Percentiles rank a stretch among this genome's conserved stretches.
phyloP scores from a whole-genome alignment of 2,113 vertebrate genomes.

The Oreotrochilus melanogaster region DNA sequence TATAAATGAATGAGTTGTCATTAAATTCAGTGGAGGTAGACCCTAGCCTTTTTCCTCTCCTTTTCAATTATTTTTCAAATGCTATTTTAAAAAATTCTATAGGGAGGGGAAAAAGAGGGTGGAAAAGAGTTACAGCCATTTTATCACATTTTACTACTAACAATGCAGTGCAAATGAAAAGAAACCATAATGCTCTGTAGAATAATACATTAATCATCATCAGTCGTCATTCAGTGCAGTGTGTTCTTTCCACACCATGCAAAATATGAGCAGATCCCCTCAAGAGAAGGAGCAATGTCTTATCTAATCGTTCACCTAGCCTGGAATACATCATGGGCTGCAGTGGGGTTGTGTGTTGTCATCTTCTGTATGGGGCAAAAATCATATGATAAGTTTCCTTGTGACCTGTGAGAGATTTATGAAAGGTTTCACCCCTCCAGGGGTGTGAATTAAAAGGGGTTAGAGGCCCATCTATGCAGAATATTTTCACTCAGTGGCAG shows the following conservation, averaged over 20 bases:
- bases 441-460: conserved; percentile 55
- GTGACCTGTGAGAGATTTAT: conserved; percentile 68
- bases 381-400: conserved; percentile 29
- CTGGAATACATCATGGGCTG: conserved; percentile 65
- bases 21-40: conserved; percentile 48
- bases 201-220: conserved; percentile 81
- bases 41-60: conserved; percentile 20
- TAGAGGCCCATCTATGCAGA: conserved; percentile 49
- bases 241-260: conserved; percentile 35
- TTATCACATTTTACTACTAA: conserved; percentile 68
- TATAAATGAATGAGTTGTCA: conserved; percentile 19
- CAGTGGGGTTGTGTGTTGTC: conserved; percentile 47
- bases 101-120: conserved; percentile 36
- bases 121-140: conserved; percentile 60
- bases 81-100: conserved; percentile 60
- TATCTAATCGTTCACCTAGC: conserved; percentile 75
- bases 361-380: conserved; percentile 63
- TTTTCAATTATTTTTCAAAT: conserved; percentile 41
- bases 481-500: conserved; percentile 60
- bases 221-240: conserved; percentile 69
- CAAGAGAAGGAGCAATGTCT: conserved; percentile 67
- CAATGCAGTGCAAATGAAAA: conserved; percentile 65
- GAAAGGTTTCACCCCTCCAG: conserved; percentile 52
- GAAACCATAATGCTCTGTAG: conserved; percentile 56
- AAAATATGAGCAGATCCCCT: conserved; percentile 69